A percentile compares a stretch with the other conserved stretches of the same genome.
phyloP scores from a whole-genome alignment of 2,113 vertebrate genomes.

The Bujurquina vittata region DNA sequence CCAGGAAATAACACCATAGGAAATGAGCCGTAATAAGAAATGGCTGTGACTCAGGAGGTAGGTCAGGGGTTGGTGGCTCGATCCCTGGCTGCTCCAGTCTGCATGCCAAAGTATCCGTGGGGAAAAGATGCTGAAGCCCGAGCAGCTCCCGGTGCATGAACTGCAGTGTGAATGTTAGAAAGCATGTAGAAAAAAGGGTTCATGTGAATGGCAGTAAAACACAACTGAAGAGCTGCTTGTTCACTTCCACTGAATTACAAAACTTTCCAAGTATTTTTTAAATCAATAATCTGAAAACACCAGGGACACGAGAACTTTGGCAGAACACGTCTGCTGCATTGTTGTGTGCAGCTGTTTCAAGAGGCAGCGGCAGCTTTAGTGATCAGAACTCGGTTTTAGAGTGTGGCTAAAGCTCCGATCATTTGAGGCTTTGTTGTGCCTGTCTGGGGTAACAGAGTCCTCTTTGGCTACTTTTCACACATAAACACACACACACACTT shows the following conservation, averaged over 20 bases:
- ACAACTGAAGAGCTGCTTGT: neutral
- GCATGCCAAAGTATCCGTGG: no score
- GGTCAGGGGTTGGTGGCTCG: no score
- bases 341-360: neutral
- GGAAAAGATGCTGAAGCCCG: no score
- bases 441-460: neutral
- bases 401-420: neutral
- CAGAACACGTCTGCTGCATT: neutral
- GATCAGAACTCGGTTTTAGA: neutral
- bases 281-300: neutral
- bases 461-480: slow-evolving; percentile 1
- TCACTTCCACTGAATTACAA: neutral
- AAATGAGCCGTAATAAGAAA: neutral
- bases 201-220: neutral
- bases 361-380: neutral
- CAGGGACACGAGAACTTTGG: neutral
- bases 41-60: no score
- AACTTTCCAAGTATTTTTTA: neutral
- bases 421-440: slow-evolving; percentile 3
- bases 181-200: no score
- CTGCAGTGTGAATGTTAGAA: no score
- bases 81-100: no score
- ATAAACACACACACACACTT: neutral
- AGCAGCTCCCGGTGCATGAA: no score
- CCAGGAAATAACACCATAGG: neutral